Percentiles rank a stretch among this genome's conserved stretches.
phyloP scores from a whole-genome alignment of 1,140 invertebrate genomes.

The Apis cerana region DNA sequence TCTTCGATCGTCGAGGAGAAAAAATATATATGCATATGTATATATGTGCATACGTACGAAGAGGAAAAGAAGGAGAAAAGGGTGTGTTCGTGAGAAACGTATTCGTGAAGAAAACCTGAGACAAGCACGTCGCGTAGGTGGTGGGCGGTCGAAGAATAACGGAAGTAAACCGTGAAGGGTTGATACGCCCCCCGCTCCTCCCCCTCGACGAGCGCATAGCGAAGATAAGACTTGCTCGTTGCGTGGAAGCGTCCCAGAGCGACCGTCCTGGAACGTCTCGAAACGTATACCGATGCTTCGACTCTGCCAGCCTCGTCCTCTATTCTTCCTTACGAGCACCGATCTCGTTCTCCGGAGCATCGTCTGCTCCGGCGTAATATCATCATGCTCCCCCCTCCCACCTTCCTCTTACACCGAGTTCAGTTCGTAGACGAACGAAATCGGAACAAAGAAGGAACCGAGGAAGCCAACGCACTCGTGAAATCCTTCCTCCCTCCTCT shows the following conservation, averaged over 20 bases:
- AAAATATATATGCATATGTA: too few species aligned
- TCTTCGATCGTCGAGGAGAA: too few species aligned
- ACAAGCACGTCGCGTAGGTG: not conserved
- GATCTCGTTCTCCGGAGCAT: constrained; percentile 60
- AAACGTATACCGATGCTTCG: constrained; percentile 56
- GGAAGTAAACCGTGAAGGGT: constrained; percentile 67
- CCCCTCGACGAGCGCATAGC: constrained; percentile 71
- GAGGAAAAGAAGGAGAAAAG: not conserved
- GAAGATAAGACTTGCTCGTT: constrained; percentile 79
- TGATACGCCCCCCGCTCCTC: constrained; percentile 68
- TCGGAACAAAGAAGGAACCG: not conserved
- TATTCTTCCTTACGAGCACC: constrained; percentile 65
- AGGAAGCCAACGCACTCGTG: not conserved
- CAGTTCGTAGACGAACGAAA: constrained; percentile 40
- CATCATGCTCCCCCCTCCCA: constrained; percentile 26
- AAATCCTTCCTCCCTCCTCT: constrained; percentile 8
- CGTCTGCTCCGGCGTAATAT: constrained; percentile 71
- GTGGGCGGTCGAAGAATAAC: constrained; percentile 1
- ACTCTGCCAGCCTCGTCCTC: constrained; percentile 26
- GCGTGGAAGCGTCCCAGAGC: constrained; percentile 78
- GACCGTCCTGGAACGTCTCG: constrained; percentile 69
- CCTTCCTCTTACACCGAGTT: constrained; percentile 62
- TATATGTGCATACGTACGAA: too few species aligned
- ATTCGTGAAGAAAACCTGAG: not conserved
- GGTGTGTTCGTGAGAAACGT: not conserved